A percentile compares a stretch with the other conserved stretches of the same genome.
Evolutionary conservation across 2,888 invertebrate genomes (phyloP).

Genomic region (Drosophila eohydei): DNA sequence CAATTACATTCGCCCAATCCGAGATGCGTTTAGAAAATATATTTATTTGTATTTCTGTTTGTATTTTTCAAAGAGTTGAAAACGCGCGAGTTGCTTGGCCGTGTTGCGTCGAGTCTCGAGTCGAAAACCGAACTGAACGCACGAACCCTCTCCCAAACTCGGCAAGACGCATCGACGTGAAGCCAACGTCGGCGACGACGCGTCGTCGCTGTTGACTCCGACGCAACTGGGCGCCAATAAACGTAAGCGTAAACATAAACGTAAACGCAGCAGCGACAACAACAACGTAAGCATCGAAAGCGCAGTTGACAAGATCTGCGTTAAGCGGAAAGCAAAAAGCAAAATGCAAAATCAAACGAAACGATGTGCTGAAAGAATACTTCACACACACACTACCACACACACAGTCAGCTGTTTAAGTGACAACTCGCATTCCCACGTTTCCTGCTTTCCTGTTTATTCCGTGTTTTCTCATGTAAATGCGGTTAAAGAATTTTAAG

Average conservation of each 20-base stretch:
- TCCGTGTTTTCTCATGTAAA: neutral
- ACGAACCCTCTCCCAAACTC: constrained; percentile 36
- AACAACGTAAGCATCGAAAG: constrained; percentile 15
- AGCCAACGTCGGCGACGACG: constrained; percentile 30
- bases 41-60: constrained; percentile 15
- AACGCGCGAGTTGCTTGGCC: constrained; percentile 33
- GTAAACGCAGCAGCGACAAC: constrained; percentile 12
- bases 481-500: neutral
- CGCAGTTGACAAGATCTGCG: constrained; percentile 35
- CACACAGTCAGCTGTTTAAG: neutral
- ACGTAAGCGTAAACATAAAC: constrained; percentile 22
- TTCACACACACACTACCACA: constrained; percentile 1
- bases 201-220: constrained; percentile 32
- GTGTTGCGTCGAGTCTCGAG: constrained; percentile 59
- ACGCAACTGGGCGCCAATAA: constrained; percentile 32
- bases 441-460: neutral
- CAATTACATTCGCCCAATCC: constrained; percentile 29
- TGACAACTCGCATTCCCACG: neutral
- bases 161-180: constrained; percentile 46
- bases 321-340: constrained; percentile 29
- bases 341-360: constrained; percentile 14
- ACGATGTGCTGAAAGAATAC: constrained; percentile 4
- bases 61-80: constrained; percentile 21
- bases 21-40: constrained; percentile 39
- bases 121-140: constrained; percentile 73